Conservation (phyloP, 92 coral and sea anemone species). For the Chrysogorgia sp. region DNA sequence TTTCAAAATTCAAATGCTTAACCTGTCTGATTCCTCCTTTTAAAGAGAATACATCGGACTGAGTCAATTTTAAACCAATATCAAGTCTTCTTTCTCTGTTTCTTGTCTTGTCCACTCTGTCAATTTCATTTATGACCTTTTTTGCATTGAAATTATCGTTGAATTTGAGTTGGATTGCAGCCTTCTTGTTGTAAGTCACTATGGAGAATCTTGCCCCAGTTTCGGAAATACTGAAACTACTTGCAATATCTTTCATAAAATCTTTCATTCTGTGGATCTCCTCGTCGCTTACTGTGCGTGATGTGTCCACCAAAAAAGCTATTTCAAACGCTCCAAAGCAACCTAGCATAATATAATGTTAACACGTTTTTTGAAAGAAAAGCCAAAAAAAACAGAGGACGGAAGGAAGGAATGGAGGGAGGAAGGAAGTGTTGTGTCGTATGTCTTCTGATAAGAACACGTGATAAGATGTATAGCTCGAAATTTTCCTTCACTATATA, state of each 20-base stretch:
- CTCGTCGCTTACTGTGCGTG: conserved; percentile 61
- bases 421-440: too few species aligned
- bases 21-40: conserved; percentile 35
- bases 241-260: conserved; percentile 66
- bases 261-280: conserved; percentile 65
- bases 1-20: background rate
- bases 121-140: background rate
- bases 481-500: too few species aligned
- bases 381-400: background rate
- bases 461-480: too few species aligned
- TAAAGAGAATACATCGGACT: conserved; percentile 35
- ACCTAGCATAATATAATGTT: conserved; percentile 33
- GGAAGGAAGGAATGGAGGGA: background rate
- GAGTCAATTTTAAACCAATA: conserved; percentile 24
- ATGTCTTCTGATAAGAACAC: too few species aligned
- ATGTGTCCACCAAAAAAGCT: conserved; percentile 81
- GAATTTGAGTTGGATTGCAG: conserved; percentile 6
- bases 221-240: conserved; percentile 67
- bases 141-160: conserved; percentile 22
- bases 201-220: conserved; percentile 65
- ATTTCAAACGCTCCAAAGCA: conserved; percentile 74
- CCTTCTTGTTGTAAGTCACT: conserved; percentile 27
- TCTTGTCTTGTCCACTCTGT: conserved; percentile 20
- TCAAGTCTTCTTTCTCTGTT: conserved; percentile 33
- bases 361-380: too few species aligned